Base-by-base conservation (phyloP, 2,888 invertebrate genomes). In the Dolomedes plantarius region DNA sequence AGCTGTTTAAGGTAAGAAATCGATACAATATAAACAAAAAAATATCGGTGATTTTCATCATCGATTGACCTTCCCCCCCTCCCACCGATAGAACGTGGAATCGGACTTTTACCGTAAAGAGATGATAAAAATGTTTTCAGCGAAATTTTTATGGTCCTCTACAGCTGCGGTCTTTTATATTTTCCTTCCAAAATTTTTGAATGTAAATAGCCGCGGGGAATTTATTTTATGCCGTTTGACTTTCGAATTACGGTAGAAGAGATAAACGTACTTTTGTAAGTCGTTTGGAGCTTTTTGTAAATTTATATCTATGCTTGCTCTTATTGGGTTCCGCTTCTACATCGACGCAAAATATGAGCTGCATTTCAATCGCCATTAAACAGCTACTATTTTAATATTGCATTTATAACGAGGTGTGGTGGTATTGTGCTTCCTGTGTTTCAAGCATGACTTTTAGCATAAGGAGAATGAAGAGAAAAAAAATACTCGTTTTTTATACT, bases 1-100 rank as follows among this genome's bases (percentile, higher is more conserved):
- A 68, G 64, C 62, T 27, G 29, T 64, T 62, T 72, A 50, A 41
- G 28, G 41, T 50, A 41, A 36, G 39, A n/a, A 78, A 80, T 80
- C 79, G 65, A 80, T 80, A 72, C 31, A 62, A 32, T 80, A 64
- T 83, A 76, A 77, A 75, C 68, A 82, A 46, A 46, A 68, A 76
- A 69, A 76, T 83, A 83, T 72, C 72, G 56, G 23, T 72, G 72
- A 77, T 65, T 83, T 77, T 77, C 67, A 67, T 77, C 71, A 72
- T 77, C 72, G 72, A 64, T 69, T 73, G 73, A 73, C 73, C 32
- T 31, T 36, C n/a, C n/a, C 36, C n/a, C n/a, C n/a, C n/a, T n/a
- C n/a, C n/a, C n/a, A n/a, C n/a, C 68, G 19, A 19, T 19, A 68
- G 16, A n/a, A 28, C 23, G 36, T 36, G 36, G 31, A 36, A 16